Conservation (phyloP, 2,888 invertebrate genomes). For the Eustalomyia histrio region DNA sequence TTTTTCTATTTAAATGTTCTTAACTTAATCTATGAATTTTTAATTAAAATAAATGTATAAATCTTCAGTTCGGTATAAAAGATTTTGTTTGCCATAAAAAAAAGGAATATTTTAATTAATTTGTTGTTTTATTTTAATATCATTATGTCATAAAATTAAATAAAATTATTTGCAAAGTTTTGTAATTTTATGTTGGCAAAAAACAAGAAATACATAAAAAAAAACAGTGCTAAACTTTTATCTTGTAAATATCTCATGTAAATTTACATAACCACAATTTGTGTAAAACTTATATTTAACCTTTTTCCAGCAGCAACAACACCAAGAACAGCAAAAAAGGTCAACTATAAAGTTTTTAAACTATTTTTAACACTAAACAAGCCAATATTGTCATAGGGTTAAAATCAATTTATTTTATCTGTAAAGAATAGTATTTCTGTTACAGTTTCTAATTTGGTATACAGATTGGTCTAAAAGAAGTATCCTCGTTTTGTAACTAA, state of each 20-base stretch:
- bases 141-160: conserved; percentile 26
- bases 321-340: conserved; percentile 7
- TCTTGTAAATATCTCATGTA: conserved; percentile 13
- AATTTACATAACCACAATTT: conserved; percentile 30
- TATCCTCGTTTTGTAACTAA: no score
- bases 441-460: no score
- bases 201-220: background rate
- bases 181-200: conserved; percentile 1
- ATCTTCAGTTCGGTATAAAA: conserved; percentile 10
- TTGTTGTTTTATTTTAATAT: conserved; percentile 51
- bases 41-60: conserved; percentile 33
- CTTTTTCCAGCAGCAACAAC: background rate
- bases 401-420: no score
- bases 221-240: background rate
- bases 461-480: no score
- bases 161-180: conserved; percentile 3
- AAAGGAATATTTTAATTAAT: conserved; percentile 49
- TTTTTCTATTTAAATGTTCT: conserved; percentile 15
- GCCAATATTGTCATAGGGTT: no score
- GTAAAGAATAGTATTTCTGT: no score
- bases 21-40: conserved; percentile 55
- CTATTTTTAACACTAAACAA: conserved; percentile 7
- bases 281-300: background rate
- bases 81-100: conserved; percentile 36
- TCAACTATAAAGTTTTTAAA: conserved; percentile 7